Evolutionary conservation across 1,140 invertebrate species (phyloP).

Genomic region (Zaprionus nigranus): DNA sequence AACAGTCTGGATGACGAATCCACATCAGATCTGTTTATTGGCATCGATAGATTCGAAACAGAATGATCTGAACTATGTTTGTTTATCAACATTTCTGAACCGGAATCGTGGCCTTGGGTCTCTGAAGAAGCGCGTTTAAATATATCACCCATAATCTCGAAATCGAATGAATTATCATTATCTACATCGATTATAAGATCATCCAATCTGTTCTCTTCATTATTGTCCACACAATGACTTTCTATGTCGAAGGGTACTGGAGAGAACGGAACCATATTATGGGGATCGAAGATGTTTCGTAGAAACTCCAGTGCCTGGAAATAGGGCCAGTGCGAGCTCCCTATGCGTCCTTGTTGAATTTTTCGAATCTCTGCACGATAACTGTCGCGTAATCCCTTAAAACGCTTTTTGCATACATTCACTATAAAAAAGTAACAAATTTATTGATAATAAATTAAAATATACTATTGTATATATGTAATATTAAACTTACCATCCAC

Average conservation of each 20-base stretch:
- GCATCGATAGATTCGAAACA: conserved; percentile 7
- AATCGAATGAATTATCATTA: conserved; percentile 69
- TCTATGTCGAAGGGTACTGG: conserved; percentile 28
- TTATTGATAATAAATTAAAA: not conserved
- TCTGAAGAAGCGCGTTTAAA: conserved; percentile 54
- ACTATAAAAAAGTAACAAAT: conserved; percentile 32
- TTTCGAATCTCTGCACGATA: conserved; percentile 68
- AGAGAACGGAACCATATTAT: conserved; percentile 39
- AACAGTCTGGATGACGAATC: conserved; percentile 47
- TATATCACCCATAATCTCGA: conserved; percentile 69
- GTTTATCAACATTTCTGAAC: conserved; percentile 38
- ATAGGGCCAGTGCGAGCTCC: conserved; percentile 55
- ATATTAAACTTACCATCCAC: conserved; percentile 46
- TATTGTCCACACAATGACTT: not conserved
- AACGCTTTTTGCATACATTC: conserved; percentile 54
- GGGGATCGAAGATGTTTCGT: conserved; percentile 63
- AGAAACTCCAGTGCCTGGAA: conserved; percentile 64
- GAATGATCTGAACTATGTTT: conserved; percentile 16
- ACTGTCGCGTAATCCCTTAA: conserved; percentile 60
- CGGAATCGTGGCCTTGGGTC: conserved; percentile 39
- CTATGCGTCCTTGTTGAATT: conserved; percentile 48
- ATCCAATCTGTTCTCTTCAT: conserved; percentile 27
- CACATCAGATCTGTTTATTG: conserved; percentile 39
- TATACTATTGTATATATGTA: not conserved
- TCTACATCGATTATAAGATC: conserved; percentile 68